Conservation (phyloP, 2,888 invertebrate genomes). For the Dusona sp. region DNA sequence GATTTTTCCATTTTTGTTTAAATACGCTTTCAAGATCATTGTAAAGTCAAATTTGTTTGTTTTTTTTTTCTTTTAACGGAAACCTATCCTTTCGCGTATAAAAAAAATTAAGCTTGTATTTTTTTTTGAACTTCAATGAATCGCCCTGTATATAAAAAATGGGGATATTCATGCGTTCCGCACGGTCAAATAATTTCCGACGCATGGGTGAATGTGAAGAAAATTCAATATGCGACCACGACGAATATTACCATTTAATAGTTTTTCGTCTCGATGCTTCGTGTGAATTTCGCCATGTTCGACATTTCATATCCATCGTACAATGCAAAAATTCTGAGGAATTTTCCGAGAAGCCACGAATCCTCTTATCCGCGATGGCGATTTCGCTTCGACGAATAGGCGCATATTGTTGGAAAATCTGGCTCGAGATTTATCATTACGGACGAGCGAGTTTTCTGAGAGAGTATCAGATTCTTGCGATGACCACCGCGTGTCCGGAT, state of each 20-base stretch:
- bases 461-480: conserved; percentile 9
- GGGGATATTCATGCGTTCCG: background rate
- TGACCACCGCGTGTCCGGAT: background rate
- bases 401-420: conserved; percentile 50
- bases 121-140: background rate
- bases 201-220: conserved; percentile 12
- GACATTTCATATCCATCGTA: background rate
- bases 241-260: conserved; percentile 40
- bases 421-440: conserved; percentile 31
- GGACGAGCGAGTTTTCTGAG: conserved; percentile 52
- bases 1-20: background rate
- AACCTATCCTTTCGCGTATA: background rate
- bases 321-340: background rate
- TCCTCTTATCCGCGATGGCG: background rate
- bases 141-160: background rate
- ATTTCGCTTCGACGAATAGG: conserved; percentile 29
- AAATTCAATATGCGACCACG: conserved; percentile 16
- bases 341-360: background rate
- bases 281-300: conserved; percentile 3
- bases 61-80: background rate
- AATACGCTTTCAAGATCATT: background rate
- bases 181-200: conserved; percentile 13
- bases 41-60: background rate
- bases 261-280: background rate
- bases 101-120: background rate